Base-by-base conservation (phyloP, 1,140 invertebrate species). In the Drosophila mayri region DNA sequence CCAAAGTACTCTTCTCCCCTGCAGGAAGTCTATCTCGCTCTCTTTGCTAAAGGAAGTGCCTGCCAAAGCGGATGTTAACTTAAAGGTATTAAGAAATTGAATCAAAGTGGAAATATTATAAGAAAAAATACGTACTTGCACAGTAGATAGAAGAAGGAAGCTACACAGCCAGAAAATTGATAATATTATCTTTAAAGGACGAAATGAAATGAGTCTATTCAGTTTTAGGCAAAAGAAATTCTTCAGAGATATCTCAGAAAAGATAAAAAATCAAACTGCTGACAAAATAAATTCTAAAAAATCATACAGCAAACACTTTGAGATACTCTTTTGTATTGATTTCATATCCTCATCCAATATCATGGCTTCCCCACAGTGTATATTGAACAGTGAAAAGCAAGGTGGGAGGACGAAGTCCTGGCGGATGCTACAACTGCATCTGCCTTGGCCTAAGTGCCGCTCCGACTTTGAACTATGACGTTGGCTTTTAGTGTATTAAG, bases 11-110 rank as follows among this genome's bases (percentile, higher is more conserved):
- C 28, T 49, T 41, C 52, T 22, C 44, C 10, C 55, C 16, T 35
- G 57, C 55, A 57, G 71, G 79, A 86, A 72, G 77, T 72, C 60
- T 55, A 47, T 16, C 46, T 37, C 18, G 35, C 58, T 63, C 47
- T 62, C 44, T 38, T 40, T 11, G 38, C 60, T 37, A 11, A 22
- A 44, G 77, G 54, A 84, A 62, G 80, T 66, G 68, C 58, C 68
- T 84, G 68, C 77, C 84, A 83, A 90, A 81, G 80, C 84, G 84
- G 84, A 88, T 88, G 84, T 88, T 81, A 90, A 90, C 84, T 88
- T 88, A 90, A 88, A 90, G 85, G 78, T 88, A 90, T 88, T 90
- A 90, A 88, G 85, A 88, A 90, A 85, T 88, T 88, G 81, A 88
- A 88, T 88, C 85, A 88, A 90, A 81, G 81, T 90, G 63, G 76